These are phyloP conservation scores for Macrosiphum euphorbiae DNA, from an alignment of 2,888 invertebrate genomes.

Conservation along the genomic window DNA sequence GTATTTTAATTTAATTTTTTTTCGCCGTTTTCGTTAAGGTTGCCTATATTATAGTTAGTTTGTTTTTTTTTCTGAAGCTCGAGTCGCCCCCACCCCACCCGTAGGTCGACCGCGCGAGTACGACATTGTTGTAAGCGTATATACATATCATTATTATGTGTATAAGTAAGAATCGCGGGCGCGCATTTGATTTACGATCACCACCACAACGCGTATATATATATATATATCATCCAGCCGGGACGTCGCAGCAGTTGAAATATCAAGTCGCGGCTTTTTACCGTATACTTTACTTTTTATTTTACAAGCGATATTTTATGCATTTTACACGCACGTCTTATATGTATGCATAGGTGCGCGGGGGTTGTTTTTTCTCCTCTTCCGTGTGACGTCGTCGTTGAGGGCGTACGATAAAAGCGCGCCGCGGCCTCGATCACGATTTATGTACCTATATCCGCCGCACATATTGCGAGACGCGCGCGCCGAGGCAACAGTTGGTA, in stretches of 20 bases:
- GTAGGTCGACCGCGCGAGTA: not conserved
- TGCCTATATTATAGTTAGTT: not conserved
- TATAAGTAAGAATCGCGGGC: conserved; percentile 44
- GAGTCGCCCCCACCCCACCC: not conserved
- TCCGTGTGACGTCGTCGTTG: conserved; percentile 11
- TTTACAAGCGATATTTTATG: conserved; percentile 22
- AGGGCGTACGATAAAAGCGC: conserved; percentile 30
- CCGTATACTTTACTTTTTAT: not conserved
- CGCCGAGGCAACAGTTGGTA: conserved; percentile 51
- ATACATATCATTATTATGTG: conserved; percentile 21
- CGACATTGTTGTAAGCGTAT: not conserved
- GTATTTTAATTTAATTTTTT: conserved; percentile 14
- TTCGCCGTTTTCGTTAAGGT: not conserved
- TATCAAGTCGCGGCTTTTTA: conserved; percentile 49
- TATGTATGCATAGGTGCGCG: not conserved
- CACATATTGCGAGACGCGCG: conserved; percentile 1
- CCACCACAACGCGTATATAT: not conserved
- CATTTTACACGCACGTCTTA: not conserved
- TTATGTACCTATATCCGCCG: conserved; percentile 4
- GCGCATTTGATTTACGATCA: conserved; percentile 58
- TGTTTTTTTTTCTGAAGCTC: not conserved
- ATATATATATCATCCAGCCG: not conserved
- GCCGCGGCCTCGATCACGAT: conserved; percentile 38
- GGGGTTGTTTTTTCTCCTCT: not conserved
- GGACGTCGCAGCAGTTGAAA: conserved; percentile 40